Percentiles rank a stretch among this genome's conserved stretches.
These are phyloP conservation scores for Chrysina gloriosa DNA, from an alignment of 2,888 invertebrate genomes.

Conservation along the genomic window DNA sequence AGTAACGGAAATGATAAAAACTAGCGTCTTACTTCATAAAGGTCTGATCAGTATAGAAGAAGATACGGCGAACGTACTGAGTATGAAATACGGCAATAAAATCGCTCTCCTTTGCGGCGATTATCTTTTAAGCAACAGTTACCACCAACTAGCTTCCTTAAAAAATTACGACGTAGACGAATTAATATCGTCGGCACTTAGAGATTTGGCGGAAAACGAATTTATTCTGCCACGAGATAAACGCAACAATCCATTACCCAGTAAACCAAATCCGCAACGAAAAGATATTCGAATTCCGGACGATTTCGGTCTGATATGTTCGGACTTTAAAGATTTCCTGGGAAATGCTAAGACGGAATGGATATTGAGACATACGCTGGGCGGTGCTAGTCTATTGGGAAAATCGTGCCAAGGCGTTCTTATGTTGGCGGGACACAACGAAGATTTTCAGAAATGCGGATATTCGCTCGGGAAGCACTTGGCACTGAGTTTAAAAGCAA, in stretches of 20 bases:
- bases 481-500: constrained; percentile 86
- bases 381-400: constrained; percentile 78
- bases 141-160: constrained; percentile 84
- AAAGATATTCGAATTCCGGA: constrained; percentile 49
- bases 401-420: constrained; percentile 89
- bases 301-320: constrained; percentile 52
- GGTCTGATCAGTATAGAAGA: constrained; percentile 83
- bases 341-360: constrained; percentile 81
- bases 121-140: constrained; percentile 90
- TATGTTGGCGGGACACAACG: constrained; percentile 82
- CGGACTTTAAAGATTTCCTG: constrained; percentile 54
- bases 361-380: constrained; percentile 80
- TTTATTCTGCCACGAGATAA: constrained; percentile 85
- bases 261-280: constrained; percentile 53
- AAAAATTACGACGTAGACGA: constrained; percentile 84
- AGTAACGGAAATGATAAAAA: constrained; percentile 95
- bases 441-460: constrained; percentile 79
- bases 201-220: constrained; percentile 89
- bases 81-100: constrained; percentile 94
- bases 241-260: constrained; percentile 84
- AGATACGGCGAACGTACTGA: constrained; percentile 67
- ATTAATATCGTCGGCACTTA: constrained; percentile 86
- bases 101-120: constrained; percentile 90
- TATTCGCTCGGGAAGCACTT: constrained; percentile 90
- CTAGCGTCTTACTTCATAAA: constrained; percentile 86